Base-by-base conservation (phyloP, 2,113 vertebrate species). In the Phaethornis superciliosus region DNA sequence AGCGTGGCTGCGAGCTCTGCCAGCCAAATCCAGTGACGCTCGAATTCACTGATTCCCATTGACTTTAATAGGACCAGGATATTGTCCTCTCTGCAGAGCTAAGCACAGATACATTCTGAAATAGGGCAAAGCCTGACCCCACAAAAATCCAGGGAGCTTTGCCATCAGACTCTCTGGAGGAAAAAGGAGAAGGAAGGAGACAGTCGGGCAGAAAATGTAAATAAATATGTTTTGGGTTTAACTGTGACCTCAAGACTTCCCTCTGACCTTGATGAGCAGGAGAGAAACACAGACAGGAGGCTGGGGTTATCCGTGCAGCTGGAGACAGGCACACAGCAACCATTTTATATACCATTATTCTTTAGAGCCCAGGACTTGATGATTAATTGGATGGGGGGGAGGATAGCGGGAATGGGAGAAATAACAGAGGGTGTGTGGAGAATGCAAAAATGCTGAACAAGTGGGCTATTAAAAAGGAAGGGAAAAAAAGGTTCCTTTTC, bases 21-120 rank as follows among this genome's bases (percentile, higher is more conserved):
- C 81, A 93, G 89, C 87, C 89, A 65, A 59, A 72, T 46, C 87
- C 27, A 12, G 79, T 91, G 93, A 95, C 44, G 68, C 81, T 70
- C 5, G 68, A 83, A 67, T 93, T 78, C 56, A 12, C 89, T 28
- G 30, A 71, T 94, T 93, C 79, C 82, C 90, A 49, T 4, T 75
- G 79, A 74, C 89, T 95, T 65, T 88, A 90, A 70, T 26, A 70
- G 85, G 89, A 52, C 12, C 1, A 23, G 85, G 75, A 60, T 49
- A n/a, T 71, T 59, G 75, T 85, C 71, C 63, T 37, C 47, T 70
- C 44, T 1, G 33, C 63, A 7, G 22, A 47, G 59, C 79, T 67
- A 17, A 65, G 60, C 56, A 15, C 22, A 8, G 85, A 51, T 46
- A 37, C 2, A 4, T 60, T 26, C 54, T 42, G 62, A 81, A 85